Conservation (phyloP, 2,797 vertebrate genomes). For the Salarias fasciatus region DNA sequence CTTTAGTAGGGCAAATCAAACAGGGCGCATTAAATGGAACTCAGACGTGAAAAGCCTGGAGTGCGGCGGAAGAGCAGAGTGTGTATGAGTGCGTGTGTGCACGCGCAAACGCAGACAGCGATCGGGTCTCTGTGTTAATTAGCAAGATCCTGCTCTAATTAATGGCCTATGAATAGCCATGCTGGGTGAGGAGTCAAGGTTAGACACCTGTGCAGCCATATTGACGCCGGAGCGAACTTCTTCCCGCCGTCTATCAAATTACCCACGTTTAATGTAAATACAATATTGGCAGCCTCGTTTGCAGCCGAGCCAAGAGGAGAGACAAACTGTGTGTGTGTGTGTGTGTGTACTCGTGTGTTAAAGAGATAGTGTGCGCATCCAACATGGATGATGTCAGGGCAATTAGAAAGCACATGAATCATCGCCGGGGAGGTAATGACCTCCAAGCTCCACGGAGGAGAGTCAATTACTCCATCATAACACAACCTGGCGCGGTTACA, state of each 20-base stretch:
- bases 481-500: conserved; percentile 50
- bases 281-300: conserved; percentile 57
- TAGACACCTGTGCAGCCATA: conserved; percentile 64
- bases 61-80: conserved; percentile 24
- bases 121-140: conserved; percentile 66
- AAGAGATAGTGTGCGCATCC: conserved; percentile 48
- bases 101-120: conserved; percentile 28
- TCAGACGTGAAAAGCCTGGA: conserved; percentile 68
- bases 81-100: conserved; percentile 22
- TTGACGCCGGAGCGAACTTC: conserved; percentile 47
- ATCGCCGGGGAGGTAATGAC: conserved; percentile 71
- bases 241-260: conserved; percentile 57
- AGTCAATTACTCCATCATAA: conserved; percentile 68
- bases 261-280: conserved; percentile 69
- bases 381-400: conserved; percentile 74
- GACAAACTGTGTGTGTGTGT: conserved; percentile 13
- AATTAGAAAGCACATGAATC: conserved; percentile 73
- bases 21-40: conserved; percentile 70
- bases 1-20: conserved; percentile 75
- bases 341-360: conserved; percentile 35
- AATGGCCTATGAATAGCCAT: conserved; percentile 72
- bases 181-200: conserved; percentile 71
- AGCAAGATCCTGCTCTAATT: conserved; percentile 76
- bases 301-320: conserved; percentile 41
- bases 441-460: conserved; percentile 57